Base-by-base conservation (phyloP, 2,113 vertebrate species). In the Callorhinus ursinus region DNA sequence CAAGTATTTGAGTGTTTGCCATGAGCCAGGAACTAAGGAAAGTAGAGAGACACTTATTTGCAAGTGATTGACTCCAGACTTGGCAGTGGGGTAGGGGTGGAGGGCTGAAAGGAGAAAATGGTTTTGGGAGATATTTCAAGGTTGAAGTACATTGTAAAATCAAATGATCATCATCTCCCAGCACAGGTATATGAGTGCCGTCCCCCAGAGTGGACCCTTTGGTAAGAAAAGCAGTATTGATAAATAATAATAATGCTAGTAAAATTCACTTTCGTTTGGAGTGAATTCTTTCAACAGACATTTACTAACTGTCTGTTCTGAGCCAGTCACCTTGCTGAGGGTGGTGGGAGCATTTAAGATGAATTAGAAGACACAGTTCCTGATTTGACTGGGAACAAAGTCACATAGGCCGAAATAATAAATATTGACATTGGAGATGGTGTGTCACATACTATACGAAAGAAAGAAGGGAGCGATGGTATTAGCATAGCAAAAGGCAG, bases 51-150 rank as follows among this genome's bases (percentile, higher is more conserved):
- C 53, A 80, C 28, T 36, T 63, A 31, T 61, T 22, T 28, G 63
- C 24, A 39, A 80, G 71, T 46, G 46, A 57, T n/a, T 33, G 63
- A 49, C 42, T 36, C 59, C 76, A 36, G 7, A 31, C 7, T 3
- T 5, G 10, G 26, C 49, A 46, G 22, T 12, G n/a, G 69, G 42
- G 6, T 83, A 12, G 18, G 15, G 16, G 24, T 49, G 36, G 18
- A 67, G 13, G 12, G 13, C 24, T 76, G 74, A 93, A 88, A 91
- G 59, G 8, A 95, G 49, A 31, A 42, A 93, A 77, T 18, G 7
- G 2, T 55, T 87, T 63, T 86, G 71, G 92, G n/a, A 63, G 72
- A 51, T 15, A 82, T 51, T 94, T 89, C 79, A 80, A 96, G 33
- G n/a, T 83, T 83, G 74, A 93, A 93, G 65, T 39, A 63, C 59